phyloP scores from a whole-genome alignment of 2,797 vertebrate species.

The Channa striata region DNA sequence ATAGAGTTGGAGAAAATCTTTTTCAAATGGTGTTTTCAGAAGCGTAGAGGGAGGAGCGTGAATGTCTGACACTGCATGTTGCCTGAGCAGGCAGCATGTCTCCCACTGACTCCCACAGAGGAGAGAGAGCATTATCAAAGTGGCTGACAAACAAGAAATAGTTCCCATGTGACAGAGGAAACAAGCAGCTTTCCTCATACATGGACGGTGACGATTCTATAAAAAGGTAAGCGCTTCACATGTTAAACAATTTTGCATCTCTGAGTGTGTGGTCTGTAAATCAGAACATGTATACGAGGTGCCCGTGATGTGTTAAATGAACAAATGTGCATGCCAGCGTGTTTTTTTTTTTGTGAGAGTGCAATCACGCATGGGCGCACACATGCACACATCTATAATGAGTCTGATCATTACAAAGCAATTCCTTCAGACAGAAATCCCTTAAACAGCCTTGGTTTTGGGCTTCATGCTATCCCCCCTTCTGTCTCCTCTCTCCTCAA shows the following conservation, averaged over 20 bases:
- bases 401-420: constrained; percentile 85
- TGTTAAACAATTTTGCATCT: constrained; percentile 34
- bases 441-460: constrained; percentile 85
- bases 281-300: constrained; percentile 61
- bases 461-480: constrained; percentile 78
- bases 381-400: constrained; percentile 66
- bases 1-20: constrained; percentile 79
- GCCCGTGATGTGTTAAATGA: constrained; percentile 64
- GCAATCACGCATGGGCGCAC: constrained; percentile 15
- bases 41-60: constrained; percentile 76
- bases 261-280: constrained; percentile 60
- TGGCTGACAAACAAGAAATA: constrained; percentile 60
- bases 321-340: constrained; percentile 54
- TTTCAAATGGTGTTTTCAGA: constrained; percentile 83
- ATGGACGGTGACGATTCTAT: constrained; percentile 3
- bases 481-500: constrained; percentile 82
- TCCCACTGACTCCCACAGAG: constrained; percentile 69
- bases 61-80: constrained; percentile 79
- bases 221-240: constrained; percentile 24
- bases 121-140: constrained; percentile 58
- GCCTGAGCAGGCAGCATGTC: constrained; percentile 61
- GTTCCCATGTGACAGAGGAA: constrained; percentile 51
- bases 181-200: constrained; percentile 11
- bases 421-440: constrained; percentile 87
- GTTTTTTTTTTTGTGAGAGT: constrained; percentile 23